Percentiles rank a stretch among this genome's conserved stretches.
These are phyloP conservation scores for Temnothorax rugatulus DNA, from an alignment of 2,888 invertebrate species.

Conservation along the genomic window DNA sequence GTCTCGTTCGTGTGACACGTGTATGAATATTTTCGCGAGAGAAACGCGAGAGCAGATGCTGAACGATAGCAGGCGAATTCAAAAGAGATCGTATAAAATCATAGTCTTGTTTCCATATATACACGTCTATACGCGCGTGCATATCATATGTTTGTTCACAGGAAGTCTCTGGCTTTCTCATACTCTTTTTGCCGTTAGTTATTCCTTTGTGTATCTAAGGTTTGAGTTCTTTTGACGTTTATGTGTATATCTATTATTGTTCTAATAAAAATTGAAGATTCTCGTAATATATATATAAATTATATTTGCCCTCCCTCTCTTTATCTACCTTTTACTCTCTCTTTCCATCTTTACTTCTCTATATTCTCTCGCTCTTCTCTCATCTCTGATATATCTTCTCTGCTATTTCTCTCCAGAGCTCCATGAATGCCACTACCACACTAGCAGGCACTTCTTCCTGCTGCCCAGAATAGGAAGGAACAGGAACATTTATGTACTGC, in stretches of 20 bases:
- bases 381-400: constrained; percentile 25
- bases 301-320: not conserved
- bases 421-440: constrained; percentile 31
- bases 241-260: not conserved
- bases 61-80: constrained; percentile 28
- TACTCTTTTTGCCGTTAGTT: not conserved
- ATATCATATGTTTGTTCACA: not conserved
- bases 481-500: constrained; percentile 46
- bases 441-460: constrained; percentile 23
- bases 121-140: not conserved
- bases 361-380: constrained; percentile 16
- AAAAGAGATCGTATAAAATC: constrained; percentile 40
- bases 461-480: constrained; percentile 39
- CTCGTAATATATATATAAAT: not conserved
- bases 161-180: constrained; percentile 12
- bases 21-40: constrained; percentile 66
- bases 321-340: not conserved
- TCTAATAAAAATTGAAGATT: not conserved
- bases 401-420: constrained; percentile 14
- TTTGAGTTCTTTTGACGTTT: not conserved
- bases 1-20: constrained; percentile 26
- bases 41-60: constrained; percentile 39
- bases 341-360: not conserved
- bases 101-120: constrained; percentile 19
- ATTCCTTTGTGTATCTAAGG: not conserved